These are phyloP conservation scores for Ellobius talpinus DNA, from an alignment of 2,113 vertebrate genomes.

Conservation along the genomic window DNA sequence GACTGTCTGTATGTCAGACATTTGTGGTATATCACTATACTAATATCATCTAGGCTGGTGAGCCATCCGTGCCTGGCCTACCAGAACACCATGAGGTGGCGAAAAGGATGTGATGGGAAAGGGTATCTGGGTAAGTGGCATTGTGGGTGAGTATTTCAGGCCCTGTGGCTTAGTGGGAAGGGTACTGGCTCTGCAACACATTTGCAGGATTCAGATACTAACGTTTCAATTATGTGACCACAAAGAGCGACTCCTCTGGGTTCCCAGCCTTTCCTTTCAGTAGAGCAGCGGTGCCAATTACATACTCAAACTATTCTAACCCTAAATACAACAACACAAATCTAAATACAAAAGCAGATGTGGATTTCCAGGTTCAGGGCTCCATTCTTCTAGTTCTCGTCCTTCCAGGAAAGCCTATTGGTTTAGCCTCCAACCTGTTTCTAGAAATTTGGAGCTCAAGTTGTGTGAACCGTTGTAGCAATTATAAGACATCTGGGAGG, in stretches of 20 bases:
- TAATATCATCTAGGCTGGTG: background rate
- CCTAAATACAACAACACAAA: background rate
- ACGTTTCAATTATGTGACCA: background rate
- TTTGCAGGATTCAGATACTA: background rate
- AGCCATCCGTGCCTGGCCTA: background rate
- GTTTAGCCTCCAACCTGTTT: constrained; percentile 6
- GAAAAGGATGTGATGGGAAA: background rate
- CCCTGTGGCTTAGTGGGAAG: background rate
- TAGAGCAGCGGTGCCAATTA: background rate
- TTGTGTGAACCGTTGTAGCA: constrained; percentile 56
- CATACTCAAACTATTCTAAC: background rate
- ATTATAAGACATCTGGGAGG: constrained; percentile 52
- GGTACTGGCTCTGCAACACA: background rate
- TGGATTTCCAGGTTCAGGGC: background rate
- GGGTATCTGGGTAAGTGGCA: background rate
- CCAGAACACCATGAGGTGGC: background rate
- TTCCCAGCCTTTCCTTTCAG: background rate
- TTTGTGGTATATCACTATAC: background rate
- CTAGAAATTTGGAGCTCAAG: constrained; percentile 18
- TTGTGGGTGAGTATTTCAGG: background rate
- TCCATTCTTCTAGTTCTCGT: background rate
- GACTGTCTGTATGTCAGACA: background rate
- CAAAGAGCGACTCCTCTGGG: background rate
- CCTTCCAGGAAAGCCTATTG: constrained; percentile 39
- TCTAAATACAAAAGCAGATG: background rate